Evolutionary conservation across 2,113 vertebrate genomes (phyloP).

Genomic region (Cyphomyrus discorhynchus): DNA sequence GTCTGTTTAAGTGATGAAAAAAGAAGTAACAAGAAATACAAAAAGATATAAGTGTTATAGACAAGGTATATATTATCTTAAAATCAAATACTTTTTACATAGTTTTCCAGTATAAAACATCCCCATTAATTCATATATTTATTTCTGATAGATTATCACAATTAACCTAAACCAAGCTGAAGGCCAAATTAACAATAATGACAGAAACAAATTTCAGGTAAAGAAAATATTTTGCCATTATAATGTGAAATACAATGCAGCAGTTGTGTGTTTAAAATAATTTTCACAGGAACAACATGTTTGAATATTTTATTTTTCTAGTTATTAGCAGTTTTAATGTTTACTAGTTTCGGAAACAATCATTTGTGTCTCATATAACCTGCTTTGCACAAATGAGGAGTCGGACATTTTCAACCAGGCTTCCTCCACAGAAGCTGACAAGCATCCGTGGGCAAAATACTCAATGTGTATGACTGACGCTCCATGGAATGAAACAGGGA

Average conservation of each 20-base stretch:
- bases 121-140: background rate
- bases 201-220: background rate
- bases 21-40: background rate
- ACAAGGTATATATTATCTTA: background rate
- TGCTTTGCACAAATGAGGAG: background rate
- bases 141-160: background rate
- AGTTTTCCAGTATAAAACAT: background rate
- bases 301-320: background rate
- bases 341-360: background rate
- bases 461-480: background rate
- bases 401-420: background rate
- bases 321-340: background rate
- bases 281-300: background rate
- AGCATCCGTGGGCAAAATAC: background rate
- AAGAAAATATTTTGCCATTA: background rate
- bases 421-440: background rate
- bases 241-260: background rate
- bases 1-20: background rate
- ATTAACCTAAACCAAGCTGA: background rate
- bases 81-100: no score
- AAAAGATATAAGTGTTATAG: background rate
- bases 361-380: background rate
- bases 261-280: background rate
- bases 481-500: background rate
- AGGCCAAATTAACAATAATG: background rate